Evolutionary conservation across 2,113 vertebrate species (phyloP), one percentile per base, ranked within the genome.

Genomic region (Indicator indicator): DNA sequence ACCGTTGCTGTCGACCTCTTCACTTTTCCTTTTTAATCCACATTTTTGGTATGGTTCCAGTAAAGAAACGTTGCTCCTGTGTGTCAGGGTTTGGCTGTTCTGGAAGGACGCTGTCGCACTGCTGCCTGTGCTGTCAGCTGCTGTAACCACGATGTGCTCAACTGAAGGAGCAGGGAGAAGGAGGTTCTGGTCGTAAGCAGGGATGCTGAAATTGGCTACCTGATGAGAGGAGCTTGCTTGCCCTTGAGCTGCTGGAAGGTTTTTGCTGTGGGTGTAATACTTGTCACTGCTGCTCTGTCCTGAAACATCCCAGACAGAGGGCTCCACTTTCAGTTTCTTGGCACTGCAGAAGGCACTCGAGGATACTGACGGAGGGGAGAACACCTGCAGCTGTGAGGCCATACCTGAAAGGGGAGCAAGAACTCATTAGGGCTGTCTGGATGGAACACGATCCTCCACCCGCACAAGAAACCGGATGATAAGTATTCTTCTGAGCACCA

Each of bases 311-410:
- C 99, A 99, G 94, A 97, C 95, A 76, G 98, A 98, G 97, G 98
- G 98, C 97, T 99, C 99, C 95, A 99, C 98, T 98, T 99, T 99
- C 86, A 99, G 98, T 98, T 99, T 99, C 98, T 99, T 99, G 42
- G 99, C 98, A 91, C 98, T 99, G 92, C 98, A 99, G 97, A 99
- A 99, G 98, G 98, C 99, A 97, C 99, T 99, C 97, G 99, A 99
- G 97, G 99, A 99, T 96, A 99, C 98, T 81, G 99, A 99, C 96
- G 99, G 99, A 76, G 99, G 99, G 96, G 99, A 99, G 97, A 99
- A 99, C 90, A 98, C 99, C 98, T 99, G 99, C 96, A 99, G 97
- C 98, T 99, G 99, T 94, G 99, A 99, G 96, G 99, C 98, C 99
- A 99, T 99, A 97, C 98, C 99, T 99, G 88, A 5, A 56, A 60